Conservation (phyloP, 2,888 invertebrate species). For the Leptura quadrifasciata region DNA sequence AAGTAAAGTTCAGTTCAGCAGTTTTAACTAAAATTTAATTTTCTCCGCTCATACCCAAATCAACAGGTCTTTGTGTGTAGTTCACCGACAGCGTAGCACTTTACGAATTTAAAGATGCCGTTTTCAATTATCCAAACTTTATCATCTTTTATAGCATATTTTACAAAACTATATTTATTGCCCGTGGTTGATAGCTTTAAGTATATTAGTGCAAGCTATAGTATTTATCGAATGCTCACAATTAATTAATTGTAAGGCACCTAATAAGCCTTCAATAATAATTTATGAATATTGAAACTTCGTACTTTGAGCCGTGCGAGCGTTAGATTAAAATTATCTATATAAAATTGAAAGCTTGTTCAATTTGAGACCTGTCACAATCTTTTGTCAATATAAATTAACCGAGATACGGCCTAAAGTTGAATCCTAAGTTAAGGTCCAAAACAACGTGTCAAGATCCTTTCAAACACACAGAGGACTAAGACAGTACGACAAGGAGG, state of each 20-base stretch:
- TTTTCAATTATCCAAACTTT: constrained; percentile 23
- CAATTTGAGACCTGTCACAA: no score
- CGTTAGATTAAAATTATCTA: no score
- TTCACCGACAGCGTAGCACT: constrained; percentile 2
- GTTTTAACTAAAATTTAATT: constrained; percentile 30
- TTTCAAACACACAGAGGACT: no score
- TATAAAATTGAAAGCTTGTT: no score
- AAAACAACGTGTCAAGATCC: no score
- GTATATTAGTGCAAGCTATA: neutral
- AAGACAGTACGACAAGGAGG: no score
- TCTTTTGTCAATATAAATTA: no score
- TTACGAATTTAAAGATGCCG: constrained; percentile 27
- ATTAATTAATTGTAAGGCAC: neutral
- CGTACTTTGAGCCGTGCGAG: no score
- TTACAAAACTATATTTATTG: neutral
- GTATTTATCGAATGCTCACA: neutral
- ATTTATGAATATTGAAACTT: neutral
- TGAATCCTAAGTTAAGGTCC: no score
- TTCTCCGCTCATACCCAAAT: neutral
- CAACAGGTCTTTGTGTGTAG: constrained; percentile 25
- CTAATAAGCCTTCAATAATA: neutral
- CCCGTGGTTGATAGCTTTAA: neutral
- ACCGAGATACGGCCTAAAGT: no score
- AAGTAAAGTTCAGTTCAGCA: neutral
- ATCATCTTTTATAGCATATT: neutral